These are phyloP conservation scores for Halcyon senegalensis DNA, from an alignment of 2,113 vertebrate species.

Conservation along the genomic window DNA sequence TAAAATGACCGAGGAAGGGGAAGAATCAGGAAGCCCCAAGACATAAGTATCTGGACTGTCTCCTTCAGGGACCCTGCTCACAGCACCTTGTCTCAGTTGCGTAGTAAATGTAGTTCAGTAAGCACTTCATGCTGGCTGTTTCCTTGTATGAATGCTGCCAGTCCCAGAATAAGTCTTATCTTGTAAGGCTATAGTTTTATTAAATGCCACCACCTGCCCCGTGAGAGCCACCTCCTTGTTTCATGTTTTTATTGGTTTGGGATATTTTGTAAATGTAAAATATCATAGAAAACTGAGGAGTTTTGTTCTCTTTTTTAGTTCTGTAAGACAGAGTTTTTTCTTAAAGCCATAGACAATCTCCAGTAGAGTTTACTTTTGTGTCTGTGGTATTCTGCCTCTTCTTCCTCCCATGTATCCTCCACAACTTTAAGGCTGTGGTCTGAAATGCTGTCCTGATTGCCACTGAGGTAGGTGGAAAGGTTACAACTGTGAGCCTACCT, in stretches of 20 bases:
- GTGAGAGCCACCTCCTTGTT: not conserved
- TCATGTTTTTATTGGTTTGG: not conserved
- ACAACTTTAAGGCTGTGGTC: not conserved
- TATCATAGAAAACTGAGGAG: not conserved
- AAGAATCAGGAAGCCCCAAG: not conserved
- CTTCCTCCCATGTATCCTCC: not conserved
- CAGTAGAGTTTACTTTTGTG: not conserved
- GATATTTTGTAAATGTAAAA: not conserved
- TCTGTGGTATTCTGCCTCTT: not conserved
- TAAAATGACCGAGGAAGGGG: not conserved
- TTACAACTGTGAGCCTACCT: not conserved
- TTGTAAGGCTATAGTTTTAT: not conserved
- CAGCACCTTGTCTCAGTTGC: not conserved
- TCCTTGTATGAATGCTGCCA: not conserved
- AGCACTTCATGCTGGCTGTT: fast-evolving
- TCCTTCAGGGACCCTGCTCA: not conserved
- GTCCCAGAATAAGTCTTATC: not conserved
- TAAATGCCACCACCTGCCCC: not conserved
- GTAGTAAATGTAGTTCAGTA: not conserved
- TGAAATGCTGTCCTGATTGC: not conserved
- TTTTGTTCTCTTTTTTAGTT: not conserved
- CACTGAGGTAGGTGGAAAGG: not conserved
- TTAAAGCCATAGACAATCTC: not conserved
- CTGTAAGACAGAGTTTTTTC: not conserved
- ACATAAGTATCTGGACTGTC: not conserved